phyloP scores from a whole-genome alignment of 2,797 vertebrate genomes.

The Morelia viridis region DNA sequence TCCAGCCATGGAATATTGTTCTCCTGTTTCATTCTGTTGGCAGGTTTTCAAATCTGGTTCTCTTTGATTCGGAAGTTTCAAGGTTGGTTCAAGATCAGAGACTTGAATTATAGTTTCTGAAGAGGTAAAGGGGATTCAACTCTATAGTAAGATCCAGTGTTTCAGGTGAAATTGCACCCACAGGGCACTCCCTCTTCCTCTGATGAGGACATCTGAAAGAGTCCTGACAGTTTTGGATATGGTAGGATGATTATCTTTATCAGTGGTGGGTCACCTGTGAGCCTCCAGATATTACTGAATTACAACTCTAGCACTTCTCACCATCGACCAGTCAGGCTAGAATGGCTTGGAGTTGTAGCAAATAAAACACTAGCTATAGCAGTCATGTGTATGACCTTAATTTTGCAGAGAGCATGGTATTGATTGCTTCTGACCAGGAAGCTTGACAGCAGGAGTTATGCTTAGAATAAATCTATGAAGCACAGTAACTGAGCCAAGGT shows the following conservation, averaged over 20 bases:
- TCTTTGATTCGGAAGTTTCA: background rate
- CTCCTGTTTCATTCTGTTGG: too few species aligned
- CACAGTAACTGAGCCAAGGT: slow-evolving; percentile 6
- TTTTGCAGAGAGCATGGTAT: slow-evolving; percentile 39
- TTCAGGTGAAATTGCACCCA: background rate
- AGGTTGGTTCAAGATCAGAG: background rate
- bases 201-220: background rate
- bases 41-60: background rate
- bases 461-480: background rate
- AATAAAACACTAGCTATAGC: slow-evolving; percentile 29
- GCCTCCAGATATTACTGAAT: background rate
- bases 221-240: background rate
- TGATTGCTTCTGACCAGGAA: slow-evolving; percentile 19
- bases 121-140: background rate
- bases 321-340: background rate
- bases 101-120: background rate
- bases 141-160: background rate
- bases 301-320: background rate
- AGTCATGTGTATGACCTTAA: slow-evolving; percentile 31
- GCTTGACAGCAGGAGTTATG: slow-evolving; percentile 1
- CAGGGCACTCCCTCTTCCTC: background rate
- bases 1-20: background rate
- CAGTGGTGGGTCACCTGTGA: background rate
- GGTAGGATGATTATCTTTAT: background rate
- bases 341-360: background rate